Conservation (phyloP, 2,113 vertebrate genomes). For the Nipponia nippon region DNA sequence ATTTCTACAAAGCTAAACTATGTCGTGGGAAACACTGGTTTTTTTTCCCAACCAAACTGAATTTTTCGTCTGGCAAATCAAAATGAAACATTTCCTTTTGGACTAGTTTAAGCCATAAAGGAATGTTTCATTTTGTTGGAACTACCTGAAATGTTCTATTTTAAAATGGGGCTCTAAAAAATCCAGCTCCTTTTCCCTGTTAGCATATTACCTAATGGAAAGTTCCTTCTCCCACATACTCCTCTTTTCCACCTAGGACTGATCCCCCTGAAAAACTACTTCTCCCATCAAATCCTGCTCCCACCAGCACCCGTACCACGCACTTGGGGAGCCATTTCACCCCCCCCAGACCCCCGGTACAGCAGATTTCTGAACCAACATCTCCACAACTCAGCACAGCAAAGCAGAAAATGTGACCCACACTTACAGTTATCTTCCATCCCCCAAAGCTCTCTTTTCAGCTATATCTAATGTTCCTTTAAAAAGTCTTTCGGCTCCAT, state of each 20-base stretch:
- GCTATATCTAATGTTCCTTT: background rate
- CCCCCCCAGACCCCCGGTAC: background rate
- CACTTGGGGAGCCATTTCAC: accelerated
- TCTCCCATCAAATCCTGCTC: background rate
- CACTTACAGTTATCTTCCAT: accelerated
- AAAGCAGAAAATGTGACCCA: background rate
- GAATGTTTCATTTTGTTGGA: background rate
- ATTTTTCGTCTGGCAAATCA: background rate
- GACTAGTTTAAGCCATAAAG: background rate
- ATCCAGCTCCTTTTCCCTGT: background rate
- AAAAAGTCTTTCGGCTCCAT: background rate
- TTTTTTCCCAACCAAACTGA: accelerated
- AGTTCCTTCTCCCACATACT: background rate
- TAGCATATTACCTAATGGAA: background rate
- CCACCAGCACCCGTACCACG: background rate
- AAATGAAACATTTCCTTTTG: background rate
- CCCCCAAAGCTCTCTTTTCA: background rate
- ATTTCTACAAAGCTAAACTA: background rate
- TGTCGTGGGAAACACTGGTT: accelerated
- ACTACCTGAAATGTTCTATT: background rate
- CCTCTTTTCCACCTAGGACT: background rate
- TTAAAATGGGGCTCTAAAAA: background rate
- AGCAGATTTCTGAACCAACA: background rate
- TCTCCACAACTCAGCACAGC: background rate
- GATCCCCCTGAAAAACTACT: background rate